Evolutionary conservation across 2,888 invertebrate genomes (phyloP).

Genomic region (Synanthedon tipuliformis): DNA sequence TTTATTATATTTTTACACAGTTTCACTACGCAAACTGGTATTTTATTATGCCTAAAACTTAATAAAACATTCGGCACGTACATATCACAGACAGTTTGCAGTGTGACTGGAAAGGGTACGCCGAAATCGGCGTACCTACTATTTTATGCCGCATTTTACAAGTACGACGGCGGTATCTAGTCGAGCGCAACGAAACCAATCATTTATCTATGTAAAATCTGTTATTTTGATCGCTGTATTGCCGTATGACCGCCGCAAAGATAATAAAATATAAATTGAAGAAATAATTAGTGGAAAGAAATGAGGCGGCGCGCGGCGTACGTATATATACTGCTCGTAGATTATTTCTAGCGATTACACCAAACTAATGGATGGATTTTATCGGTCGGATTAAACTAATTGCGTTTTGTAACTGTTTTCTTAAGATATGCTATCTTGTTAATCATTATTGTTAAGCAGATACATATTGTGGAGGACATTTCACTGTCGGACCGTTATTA

Average conservation of each 20-base stretch:
- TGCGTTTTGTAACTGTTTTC: conserved; percentile 40
- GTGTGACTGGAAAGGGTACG: no score
- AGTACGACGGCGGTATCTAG: no score
- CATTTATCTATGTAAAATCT: no score
- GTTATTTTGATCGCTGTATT: conserved; percentile 9
- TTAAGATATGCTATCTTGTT: conserved; percentile 11
- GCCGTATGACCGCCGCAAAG: conserved; percentile 14
- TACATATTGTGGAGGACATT: background rate
- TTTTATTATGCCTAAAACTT: no score
- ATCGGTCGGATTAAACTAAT: conserved; percentile 47
- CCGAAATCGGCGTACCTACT: no score
- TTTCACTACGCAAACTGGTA: no score
- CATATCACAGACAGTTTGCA: no score
- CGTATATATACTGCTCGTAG: conserved; percentile 7
- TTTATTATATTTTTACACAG: no score
- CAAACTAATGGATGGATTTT: conserved; percentile 38
- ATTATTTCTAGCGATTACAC: conserved; percentile 33
- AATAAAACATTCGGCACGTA: no score
- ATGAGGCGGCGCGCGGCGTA: conserved; percentile 10
- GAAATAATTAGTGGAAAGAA: conserved; percentile 26
- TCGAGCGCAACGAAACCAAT: no score
- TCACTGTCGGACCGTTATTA: background rate
- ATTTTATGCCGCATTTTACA: no score
- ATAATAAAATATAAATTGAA: conserved; percentile 28
- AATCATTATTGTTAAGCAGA: background rate